These are phyloP conservation scores for Dendrolimus pini DNA, from an alignment of 2,888 invertebrate species.

Conservation along the genomic window DNA sequence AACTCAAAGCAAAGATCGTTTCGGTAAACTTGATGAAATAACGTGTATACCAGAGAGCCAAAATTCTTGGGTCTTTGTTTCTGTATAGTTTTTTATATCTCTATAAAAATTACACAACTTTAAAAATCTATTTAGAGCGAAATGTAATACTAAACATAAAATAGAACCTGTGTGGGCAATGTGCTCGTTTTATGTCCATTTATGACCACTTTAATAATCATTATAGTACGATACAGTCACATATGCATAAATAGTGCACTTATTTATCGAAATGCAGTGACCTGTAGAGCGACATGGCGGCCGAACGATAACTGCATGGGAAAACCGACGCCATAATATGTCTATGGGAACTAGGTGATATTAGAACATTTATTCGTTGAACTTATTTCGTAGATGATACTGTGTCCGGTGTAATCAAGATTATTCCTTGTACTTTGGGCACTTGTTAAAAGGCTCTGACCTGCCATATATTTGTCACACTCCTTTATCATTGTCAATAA, in stretches of 20 bases:
- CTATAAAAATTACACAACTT: too few relatives aligned
- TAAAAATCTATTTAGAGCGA: too few relatives aligned
- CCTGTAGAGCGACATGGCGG: constrained; percentile 37
- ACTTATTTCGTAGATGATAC: constrained; percentile 21
- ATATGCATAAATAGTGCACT: constrained; percentile 23
- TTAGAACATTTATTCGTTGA: constrained; percentile 24
- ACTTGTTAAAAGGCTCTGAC: constrained; percentile 23
- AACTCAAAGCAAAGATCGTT: too few relatives aligned
- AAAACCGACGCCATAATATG: constrained; percentile 31
- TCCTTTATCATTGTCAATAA: constrained; percentile 41
- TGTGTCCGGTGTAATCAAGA: constrained; percentile 27
- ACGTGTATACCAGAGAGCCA: too few relatives aligned
- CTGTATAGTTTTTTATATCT: too few relatives aligned
- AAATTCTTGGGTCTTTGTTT: too few relatives aligned
- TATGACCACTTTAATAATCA: background rate
- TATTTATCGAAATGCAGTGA: constrained; percentile 50
- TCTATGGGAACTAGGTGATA: constrained; percentile 51
- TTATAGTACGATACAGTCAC: constrained; percentile 3
- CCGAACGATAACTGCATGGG: constrained; percentile 53
- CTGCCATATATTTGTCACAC: constrained; percentile 32
- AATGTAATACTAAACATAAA: background rate
- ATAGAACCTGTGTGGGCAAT: background rate
- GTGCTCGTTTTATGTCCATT: background rate
- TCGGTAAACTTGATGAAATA: too few relatives aligned
- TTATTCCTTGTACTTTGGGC: constrained; percentile 14